These are phyloP conservation scores for Xyliphius kryptos DNA, from an alignment of 2,113 vertebrate species.

Conservation along the genomic window DNA sequence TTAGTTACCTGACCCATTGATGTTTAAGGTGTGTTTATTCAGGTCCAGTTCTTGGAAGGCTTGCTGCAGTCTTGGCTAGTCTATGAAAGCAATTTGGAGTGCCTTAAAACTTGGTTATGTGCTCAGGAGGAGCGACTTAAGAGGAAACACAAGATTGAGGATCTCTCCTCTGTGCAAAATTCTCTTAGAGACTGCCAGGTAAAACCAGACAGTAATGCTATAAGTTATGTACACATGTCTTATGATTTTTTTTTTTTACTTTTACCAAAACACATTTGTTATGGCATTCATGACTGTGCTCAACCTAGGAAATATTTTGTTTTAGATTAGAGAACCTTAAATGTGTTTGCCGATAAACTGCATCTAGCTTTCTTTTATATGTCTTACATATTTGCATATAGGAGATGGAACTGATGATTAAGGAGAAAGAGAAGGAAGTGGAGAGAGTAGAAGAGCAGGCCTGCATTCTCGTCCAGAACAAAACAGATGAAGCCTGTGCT, in stretches of 20 bases:
- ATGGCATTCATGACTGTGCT: too few relatives aligned
- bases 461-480: constrained; percentile 83
- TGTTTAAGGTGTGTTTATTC: constrained; percentile 10
- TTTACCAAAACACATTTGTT: too few relatives aligned
- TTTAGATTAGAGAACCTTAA: too few relatives aligned
- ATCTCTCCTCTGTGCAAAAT: constrained; percentile 87
- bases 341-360: too few relatives aligned
- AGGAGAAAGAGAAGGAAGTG: constrained; percentile 84
- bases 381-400: constrained; percentile 46
- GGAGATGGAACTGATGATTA: constrained; percentile 88
- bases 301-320: too few relatives aligned
- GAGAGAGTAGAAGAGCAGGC: constrained; percentile 82
- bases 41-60: constrained; percentile 85
- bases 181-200: constrained; percentile 90
- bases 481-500: constrained; percentile 79
- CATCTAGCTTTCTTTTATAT: not conserved
- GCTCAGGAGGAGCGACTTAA: constrained; percentile 77
- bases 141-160: constrained; percentile 78
- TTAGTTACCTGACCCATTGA: not conserved
- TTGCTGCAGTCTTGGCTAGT: constrained; percentile 86
- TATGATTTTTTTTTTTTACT: too few relatives aligned
- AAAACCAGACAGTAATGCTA: too few relatives aligned
- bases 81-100: constrained; percentile 81
- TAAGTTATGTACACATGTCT: too few relatives aligned
- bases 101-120: constrained; percentile 80